Base-by-base conservation (phyloP, 2,888 invertebrate genomes). In the Papilio demoleus region DNA sequence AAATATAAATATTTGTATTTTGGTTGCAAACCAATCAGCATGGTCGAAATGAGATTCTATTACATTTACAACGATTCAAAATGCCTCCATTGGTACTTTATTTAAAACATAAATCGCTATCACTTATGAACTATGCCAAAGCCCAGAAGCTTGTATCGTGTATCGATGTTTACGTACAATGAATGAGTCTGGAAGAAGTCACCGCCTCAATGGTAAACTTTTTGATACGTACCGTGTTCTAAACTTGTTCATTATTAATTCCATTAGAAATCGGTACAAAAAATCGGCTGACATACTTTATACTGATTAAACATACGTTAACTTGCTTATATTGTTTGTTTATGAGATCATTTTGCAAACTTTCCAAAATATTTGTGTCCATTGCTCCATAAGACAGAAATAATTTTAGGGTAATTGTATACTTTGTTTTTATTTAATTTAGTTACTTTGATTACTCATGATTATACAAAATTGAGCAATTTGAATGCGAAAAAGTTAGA, bases 151-250 rank as follows among this genome's bases (percentile, higher is more conserved):
- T 70, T 69, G 62, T 68, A 65, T 71, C 72, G 71, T 74, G 71
- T 71, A 71, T 71, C 70, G 68, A 70, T 72, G 72, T 74, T 71
- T 73, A 74, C 68, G 75, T 68, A 76, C 76, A 77, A 81, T 77
- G 80, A 77, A 73, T 77, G 73, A 76, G 73, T 70, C 50, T 71
- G 75, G 72, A 70, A 72, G 72, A 72, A 73, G 73, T 73, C 73
- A 72, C 67, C 70, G 72, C 66, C 65, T 70, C 68, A 67, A 70
- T 71, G 62, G 58, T 70, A 67, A 70, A 67, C 70, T 60, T 42
- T 64, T 68, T 70, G 65, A 72, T 71, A 65, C 62, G 60, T 47
- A 34, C 63, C 24, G 62, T 47, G 50, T 62, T 61, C 68, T 70
- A 68, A 68, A 45, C 38, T 40, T 64, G 53, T 65, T 65, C 70